Percentiles rank a stretch among this genome's conserved stretches.
phyloP scores from a whole-genome alignment of 2,888 invertebrate genomes.

The Dasypolia templi region DNA sequence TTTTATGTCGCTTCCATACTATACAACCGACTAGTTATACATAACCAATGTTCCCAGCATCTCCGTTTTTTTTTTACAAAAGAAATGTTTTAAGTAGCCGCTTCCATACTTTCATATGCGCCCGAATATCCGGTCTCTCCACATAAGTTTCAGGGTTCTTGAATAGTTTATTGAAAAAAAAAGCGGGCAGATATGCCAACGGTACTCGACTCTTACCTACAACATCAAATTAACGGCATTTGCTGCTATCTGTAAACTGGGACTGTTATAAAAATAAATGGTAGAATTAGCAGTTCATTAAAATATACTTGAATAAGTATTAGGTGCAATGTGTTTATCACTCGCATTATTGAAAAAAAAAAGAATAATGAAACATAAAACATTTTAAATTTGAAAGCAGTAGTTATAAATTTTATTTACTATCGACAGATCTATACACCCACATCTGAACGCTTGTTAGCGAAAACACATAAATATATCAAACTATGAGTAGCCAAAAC shows the following conservation, averaged over 20 bases:
- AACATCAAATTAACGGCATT: not conserved
- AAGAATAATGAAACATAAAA: not conserved
- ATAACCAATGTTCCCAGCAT: no score
- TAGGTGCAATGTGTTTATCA: not conserved
- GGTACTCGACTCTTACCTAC: not conserved
- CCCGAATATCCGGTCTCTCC: no score
- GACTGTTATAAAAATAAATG: not conserved
- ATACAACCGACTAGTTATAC: no score
- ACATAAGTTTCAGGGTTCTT: no score
- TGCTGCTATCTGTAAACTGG: not conserved
- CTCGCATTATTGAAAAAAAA: not conserved
- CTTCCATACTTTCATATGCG: no score
- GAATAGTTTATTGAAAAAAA: not conserved
- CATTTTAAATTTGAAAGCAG: slow-evolving; percentile 7
- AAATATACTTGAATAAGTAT: not conserved
- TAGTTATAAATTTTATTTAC: slow-evolving; percentile 55
- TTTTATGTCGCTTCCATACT: no score
- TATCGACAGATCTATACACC: slow-evolving; percentile 73
- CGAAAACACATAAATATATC: slow-evolving; percentile 83
- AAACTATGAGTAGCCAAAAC: slow-evolving; percentile 76
- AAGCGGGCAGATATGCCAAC: fast-evolving
- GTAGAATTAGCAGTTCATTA: not conserved
- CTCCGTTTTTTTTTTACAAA: no score
- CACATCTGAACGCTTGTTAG: slow-evolving; percentile 78
- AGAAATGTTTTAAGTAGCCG: no score